Conservation (phyloP, 2,888 invertebrate species). For the Tromatobia lineatoria region DNA sequence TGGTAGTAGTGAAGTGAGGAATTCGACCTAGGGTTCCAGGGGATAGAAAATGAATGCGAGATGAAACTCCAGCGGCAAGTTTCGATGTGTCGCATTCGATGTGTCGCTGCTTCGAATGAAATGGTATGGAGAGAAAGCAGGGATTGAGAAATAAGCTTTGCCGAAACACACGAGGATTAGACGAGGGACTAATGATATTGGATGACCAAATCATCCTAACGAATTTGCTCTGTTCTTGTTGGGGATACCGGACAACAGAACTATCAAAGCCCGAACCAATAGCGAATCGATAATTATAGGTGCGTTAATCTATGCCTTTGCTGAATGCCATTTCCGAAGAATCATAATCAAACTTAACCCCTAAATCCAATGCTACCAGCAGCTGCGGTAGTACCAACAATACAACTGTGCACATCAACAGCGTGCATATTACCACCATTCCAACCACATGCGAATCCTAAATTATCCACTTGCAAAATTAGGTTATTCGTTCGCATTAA, state of each 20-base stretch:
- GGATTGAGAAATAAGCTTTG: slow-evolving; percentile 9
- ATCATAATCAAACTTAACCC: slow-evolving; percentile 37
- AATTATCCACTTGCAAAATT: slow-evolving; percentile 59
- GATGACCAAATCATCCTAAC: slow-evolving; percentile 35
- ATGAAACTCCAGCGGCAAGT: neutral
- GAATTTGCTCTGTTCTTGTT: slow-evolving; percentile 30
- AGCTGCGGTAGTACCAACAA: neutral
- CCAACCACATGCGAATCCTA: slow-evolving; percentile 18
- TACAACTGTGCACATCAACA: neutral
- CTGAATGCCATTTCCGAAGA: slow-evolving; percentile 14
- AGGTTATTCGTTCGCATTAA: slow-evolving; percentile 45
- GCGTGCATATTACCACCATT: neutral
- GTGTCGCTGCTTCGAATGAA: neutral
- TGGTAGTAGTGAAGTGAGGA: neutral
- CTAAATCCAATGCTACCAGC: slow-evolving; percentile 3
- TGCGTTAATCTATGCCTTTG: slow-evolving; percentile 17
- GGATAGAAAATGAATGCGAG: neutral
- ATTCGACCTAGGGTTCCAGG: neutral
- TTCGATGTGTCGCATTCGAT: neutral
- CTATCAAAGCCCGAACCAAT: slow-evolving; percentile 17
- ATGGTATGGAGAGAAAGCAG: neutral
- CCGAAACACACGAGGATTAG: slow-evolving; percentile 4
- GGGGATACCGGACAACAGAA: neutral
- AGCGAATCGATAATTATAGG: slow-evolving; percentile 40
- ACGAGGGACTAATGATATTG: slow-evolving; percentile 31